Base-by-base conservation (phyloP, 2,888 invertebrate species). In the Keiferia lycopersicella region DNA sequence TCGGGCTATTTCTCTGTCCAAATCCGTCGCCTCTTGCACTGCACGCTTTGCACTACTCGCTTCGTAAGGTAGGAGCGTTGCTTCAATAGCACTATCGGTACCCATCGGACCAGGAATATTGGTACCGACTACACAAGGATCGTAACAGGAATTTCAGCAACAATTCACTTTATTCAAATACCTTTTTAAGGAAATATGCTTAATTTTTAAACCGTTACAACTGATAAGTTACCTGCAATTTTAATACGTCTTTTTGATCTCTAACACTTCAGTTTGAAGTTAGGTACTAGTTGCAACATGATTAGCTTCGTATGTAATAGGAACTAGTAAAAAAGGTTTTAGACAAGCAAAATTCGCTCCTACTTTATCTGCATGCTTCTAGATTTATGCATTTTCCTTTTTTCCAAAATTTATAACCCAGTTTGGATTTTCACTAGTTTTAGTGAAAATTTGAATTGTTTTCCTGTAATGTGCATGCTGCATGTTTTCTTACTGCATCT, bases 21-120 rank as follows among this genome's bases (percentile, higher is more conserved):
- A 84, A 79, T 85, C 86, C 87, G 84, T 87, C 87, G 88, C 88
- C 88, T 88, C 78, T 86, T 80, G 87, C 90, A 88, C 88, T 87
- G 90, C 91, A 91, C 91, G 91, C 90, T 89, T 88, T 79, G 83
- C 85, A 87, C 81, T 79, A 74, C 81, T 79, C 76, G 88, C 87
- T 88, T 89, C 80, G 78, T 88, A 89, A 89, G 86, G 88, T 88
- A 90, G 91, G 91, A 90, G 90, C 89, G 88, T 80, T 73, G 77
- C 77, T 70, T 74, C 68, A 66, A 64, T 48, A 59, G 38, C 58
- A 58, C 58, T 20, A 30, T n/a, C 26, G 12, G 34, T 34, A 34
- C 30, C 30, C 34, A 56, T 56, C 56, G 56, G 56, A 56, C 30
- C 34, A 14, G 14, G 12, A 34, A 20, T 4, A 34, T 30, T 56